Evolutionary conservation across 2,113 vertebrate genomes (phyloP).

Genomic region (Gobius niger): DNA sequence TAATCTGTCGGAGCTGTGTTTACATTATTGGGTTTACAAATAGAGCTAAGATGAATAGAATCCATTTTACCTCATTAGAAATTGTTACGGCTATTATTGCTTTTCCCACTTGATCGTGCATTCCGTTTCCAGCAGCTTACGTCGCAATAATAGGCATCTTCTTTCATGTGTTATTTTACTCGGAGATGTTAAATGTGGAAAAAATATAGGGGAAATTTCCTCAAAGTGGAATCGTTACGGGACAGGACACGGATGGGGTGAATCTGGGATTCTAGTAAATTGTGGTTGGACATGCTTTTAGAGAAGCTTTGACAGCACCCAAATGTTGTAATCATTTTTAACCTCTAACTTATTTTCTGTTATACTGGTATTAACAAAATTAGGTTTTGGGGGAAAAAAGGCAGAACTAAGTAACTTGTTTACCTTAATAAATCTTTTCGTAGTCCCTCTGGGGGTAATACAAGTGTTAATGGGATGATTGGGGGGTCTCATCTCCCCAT

Average conservation of each 20-base stretch:
- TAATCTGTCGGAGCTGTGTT: slow-evolving; percentile 23
- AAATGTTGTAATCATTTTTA: background rate
- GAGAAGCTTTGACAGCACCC: background rate
- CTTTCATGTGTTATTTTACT: slow-evolving; percentile 1
- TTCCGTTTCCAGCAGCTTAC: background rate
- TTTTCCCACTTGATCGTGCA: slow-evolving; percentile 14
- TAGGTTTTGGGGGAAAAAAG: too few relatives aligned
- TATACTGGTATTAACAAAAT: too few relatives aligned
- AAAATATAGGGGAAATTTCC: slow-evolving; percentile 26
- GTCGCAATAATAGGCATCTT: background rate
- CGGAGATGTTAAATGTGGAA: slow-evolving; percentile 34
- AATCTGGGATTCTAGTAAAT: slow-evolving; percentile 45
- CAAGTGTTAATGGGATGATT: too few relatives aligned
- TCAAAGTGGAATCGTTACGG: slow-evolving; percentile 28
- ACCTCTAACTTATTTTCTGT: background rate
- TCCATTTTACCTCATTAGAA: slow-evolving; percentile 29
- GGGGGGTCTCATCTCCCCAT: too few relatives aligned
- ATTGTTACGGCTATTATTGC: background rate
- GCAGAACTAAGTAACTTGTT: too few relatives aligned
- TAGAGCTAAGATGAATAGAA: slow-evolving; percentile 13
- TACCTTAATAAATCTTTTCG: too few relatives aligned
- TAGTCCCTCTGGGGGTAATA: too few relatives aligned
- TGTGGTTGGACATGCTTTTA: background rate
- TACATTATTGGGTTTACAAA: slow-evolving; percentile 4
- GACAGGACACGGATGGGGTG: slow-evolving; percentile 47